A percentile compares a stretch with the other conserved stretches of the same genome.
Evolutionary conservation across 1,140 invertebrate genomes (phyloP).

Genomic region (Eurosta solidaginis): DNA sequence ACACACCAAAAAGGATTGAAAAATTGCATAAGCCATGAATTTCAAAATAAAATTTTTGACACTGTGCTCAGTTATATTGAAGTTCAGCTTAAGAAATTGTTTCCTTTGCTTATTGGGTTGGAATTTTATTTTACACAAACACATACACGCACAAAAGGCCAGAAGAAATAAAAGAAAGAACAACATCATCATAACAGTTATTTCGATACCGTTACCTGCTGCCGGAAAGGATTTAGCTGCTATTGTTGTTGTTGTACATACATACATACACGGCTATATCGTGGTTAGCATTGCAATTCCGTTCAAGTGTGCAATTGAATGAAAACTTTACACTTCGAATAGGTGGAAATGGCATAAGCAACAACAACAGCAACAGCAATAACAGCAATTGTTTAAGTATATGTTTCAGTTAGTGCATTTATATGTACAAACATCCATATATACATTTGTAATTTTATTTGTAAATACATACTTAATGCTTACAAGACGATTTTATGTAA

Average conservation of each 20-base stretch:
- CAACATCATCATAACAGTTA: background rate
- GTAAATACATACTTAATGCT: no score
- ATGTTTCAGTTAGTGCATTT: no score
- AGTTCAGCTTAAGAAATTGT: no score
- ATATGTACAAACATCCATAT: no score
- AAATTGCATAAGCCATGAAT: no score
- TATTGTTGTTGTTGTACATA: slow-evolving; percentile 41
- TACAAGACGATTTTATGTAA: no score
- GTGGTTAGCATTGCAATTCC: slow-evolving; percentile 48
- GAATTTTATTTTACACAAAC: background rate
- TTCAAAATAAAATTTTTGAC: no score
- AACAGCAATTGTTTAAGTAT: background rate
- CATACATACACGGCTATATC: no score
- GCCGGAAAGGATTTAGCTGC: background rate
- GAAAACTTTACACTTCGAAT: background rate
- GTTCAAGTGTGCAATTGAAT: slow-evolving; percentile 50
- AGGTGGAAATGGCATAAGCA: background rate
- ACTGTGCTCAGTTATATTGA: no score
- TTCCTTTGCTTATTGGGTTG: background rate
- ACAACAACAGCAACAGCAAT: background rate
- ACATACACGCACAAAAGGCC: background rate
- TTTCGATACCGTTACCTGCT: background rate
- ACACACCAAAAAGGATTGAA: no score
- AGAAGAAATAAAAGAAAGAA: background rate
- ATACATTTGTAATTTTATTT: no score